Evolutionary conservation across 2,797 vertebrate genomes (phyloP).

Genomic region (Streptopelia turtur): DNA sequence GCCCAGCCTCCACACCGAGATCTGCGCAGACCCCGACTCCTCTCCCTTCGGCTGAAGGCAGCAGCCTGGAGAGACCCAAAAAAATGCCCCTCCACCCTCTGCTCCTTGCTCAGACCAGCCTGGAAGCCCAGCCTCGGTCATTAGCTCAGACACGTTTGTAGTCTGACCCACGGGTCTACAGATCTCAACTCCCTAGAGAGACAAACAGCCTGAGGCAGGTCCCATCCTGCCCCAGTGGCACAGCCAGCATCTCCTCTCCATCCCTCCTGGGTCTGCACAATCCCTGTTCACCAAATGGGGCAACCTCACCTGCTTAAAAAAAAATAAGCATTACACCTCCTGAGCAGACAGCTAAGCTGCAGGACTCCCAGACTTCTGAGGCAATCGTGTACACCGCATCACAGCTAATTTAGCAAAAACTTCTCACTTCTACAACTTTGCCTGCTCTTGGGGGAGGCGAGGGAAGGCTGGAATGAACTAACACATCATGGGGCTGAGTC

Average conservation of each 20-base stretch:
- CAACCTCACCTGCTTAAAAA: neutral
- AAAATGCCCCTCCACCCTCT: neutral
- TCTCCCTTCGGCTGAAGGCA: neutral
- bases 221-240: neutral
- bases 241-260: neutral
- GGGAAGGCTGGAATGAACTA: neutral
- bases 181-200: neutral
- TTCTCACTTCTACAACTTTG: neutral
- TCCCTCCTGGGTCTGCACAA: neutral
- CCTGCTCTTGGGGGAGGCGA: neutral
- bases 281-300: neutral
- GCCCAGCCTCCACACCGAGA: neutral
- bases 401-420: neutral
- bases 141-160: neutral
- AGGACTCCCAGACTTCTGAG: neutral
- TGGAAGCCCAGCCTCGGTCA: neutral
- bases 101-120: neutral
- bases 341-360: neutral
- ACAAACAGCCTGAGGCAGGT: neutral
- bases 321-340: neutral
- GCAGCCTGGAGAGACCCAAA: neutral
- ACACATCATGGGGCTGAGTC: neutral
- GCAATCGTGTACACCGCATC: neutral
- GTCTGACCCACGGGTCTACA: neutral
- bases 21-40: accelerated